A percentile compares a stretch with the other conserved stretches of the same genome.
phyloP scores from a whole-genome alignment of 2,888 invertebrate species.

The Pachymerium ferrugineum region DNA sequence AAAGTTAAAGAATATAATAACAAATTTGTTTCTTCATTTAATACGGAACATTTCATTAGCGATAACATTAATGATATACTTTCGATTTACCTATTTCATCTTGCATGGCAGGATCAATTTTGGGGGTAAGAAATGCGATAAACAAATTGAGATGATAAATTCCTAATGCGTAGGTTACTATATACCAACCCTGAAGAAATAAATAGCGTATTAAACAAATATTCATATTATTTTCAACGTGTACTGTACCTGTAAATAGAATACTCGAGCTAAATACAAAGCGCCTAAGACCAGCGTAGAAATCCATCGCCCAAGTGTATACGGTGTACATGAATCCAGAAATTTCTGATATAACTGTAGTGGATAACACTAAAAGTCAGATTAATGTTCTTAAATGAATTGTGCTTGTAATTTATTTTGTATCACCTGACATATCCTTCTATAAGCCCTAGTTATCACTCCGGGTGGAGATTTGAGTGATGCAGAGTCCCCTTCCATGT shows the following conservation, averaged over 20 bases:
- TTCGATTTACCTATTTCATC: slow-evolving; percentile 80
- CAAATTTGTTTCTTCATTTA: too few relatives aligned
- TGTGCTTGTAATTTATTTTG: background rate
- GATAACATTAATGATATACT: too few relatives aligned
- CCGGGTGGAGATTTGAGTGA: slow-evolving; percentile 29
- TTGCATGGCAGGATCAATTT: slow-evolving; percentile 91
- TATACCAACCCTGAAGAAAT: slow-evolving; percentile 92
- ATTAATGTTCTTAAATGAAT: background rate
- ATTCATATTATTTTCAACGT: slow-evolving; percentile 34
- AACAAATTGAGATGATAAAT: slow-evolving; percentile 99
- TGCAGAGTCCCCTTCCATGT: slow-evolving; percentile 30
- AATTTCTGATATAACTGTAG: slow-evolving; percentile 71
- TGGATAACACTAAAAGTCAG: slow-evolving; percentile 35
- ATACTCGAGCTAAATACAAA: slow-evolving; percentile 71
- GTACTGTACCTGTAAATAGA: slow-evolving; percentile 67
- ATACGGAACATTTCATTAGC: too few relatives aligned
- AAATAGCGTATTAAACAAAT: background rate
- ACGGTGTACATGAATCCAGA: slow-evolving; percentile 81
- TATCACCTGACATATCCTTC: slow-evolving; percentile 29
- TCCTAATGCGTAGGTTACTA: slow-evolving; percentile 96
- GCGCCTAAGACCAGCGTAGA: slow-evolving; percentile 64
- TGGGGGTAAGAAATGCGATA: slow-evolving; percentile 98
- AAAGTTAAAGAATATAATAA: too few relatives aligned
- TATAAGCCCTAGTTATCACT: slow-evolving; percentile 12
- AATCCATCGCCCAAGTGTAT: slow-evolving; percentile 71